phyloP scores from a whole-genome alignment of 2,113 vertebrate genomes.

The Hemichromis elongatus region DNA sequence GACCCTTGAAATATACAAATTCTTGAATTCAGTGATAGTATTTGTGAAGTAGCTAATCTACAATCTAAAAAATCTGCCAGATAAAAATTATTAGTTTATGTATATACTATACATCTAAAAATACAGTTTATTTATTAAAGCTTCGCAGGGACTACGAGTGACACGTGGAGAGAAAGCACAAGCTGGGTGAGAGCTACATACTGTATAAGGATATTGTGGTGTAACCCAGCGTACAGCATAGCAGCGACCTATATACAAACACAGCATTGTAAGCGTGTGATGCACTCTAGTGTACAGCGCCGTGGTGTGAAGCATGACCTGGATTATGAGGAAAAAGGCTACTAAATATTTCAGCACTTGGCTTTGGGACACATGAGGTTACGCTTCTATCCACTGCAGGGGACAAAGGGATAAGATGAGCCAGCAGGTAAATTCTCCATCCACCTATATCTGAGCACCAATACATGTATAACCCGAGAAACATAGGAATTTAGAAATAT shows the following conservation, averaged over 20 bases:
- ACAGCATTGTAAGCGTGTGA: constrained; percentile 15
- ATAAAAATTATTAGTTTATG: neutral
- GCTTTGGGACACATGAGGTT: neutral
- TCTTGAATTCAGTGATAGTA: neutral
- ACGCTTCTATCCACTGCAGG: neutral
- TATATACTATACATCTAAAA: constrained; percentile 3
- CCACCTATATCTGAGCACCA: neutral
- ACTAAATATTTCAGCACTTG: constrained; percentile 46
- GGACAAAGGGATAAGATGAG: neutral
- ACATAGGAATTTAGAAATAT: neutral
- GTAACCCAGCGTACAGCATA: neutral
- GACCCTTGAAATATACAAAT: neutral
- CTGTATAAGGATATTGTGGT: neutral
- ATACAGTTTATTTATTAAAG: constrained; percentile 30
- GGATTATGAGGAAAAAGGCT: constrained; percentile 30
- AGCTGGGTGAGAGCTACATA: constrained; percentile 22
- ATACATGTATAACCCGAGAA: neutral
- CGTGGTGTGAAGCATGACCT: constrained; percentile 10
- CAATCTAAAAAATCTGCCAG: neutral
- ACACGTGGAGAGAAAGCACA: neutral
- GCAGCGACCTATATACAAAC: constrained; percentile 14
- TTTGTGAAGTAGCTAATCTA: neutral
- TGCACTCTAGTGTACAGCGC: neutral
- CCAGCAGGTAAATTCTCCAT: neutral
- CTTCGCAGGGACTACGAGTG: neutral